Evolutionary conservation across 2,797 vertebrate genomes (phyloP), one percentile per base, ranked within the genome.

Genomic region (Sebastes vulpes): DNA sequence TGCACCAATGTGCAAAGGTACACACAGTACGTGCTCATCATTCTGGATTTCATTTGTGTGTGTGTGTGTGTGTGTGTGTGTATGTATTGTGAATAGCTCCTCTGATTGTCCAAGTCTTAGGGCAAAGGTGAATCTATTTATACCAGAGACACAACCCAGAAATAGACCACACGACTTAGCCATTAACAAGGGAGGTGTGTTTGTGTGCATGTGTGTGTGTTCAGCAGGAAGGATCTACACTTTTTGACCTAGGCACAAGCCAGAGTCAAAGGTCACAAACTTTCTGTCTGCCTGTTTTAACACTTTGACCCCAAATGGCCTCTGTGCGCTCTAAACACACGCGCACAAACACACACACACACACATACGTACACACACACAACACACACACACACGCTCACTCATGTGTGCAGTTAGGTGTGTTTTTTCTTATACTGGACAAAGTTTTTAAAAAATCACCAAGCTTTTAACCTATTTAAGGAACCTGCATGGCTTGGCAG

Each of bases 221-320:
- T 87, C 69, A 58, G 81, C 84, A 90, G 89, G 89, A 92, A 90
- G 86, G 89, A 92, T 87, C 92, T 81, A 65, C 61, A 77, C 73
- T 79, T 89, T 93, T 90, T 95, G 93, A 95, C 94, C 87, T 90
- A 92, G 94, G 94, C 95, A 96, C 95, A 96, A 96, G 96, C 92
- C 95, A 91, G 90, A 93, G 94, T 96, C 92, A 94, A 77, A 95
- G 94, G 72, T 92, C 88, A 82, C 63, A 81, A 91, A 92, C 93
- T 93, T 88, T 95, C 89, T 92, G 93, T 93, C 92, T 94, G 93
- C 84, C 77, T 92, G 84, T 90, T 93, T 94, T 90, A 89, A 92
- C 90, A 95, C 87, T 90, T 56, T 85, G 90, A 92, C 87, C 87
- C 72, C 10, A 68, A 78, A 81, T 81, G 85, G 52, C 79, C 79